Conservation (phyloP, 2,888 invertebrate species). For the Ypsolopha sequella region DNA sequence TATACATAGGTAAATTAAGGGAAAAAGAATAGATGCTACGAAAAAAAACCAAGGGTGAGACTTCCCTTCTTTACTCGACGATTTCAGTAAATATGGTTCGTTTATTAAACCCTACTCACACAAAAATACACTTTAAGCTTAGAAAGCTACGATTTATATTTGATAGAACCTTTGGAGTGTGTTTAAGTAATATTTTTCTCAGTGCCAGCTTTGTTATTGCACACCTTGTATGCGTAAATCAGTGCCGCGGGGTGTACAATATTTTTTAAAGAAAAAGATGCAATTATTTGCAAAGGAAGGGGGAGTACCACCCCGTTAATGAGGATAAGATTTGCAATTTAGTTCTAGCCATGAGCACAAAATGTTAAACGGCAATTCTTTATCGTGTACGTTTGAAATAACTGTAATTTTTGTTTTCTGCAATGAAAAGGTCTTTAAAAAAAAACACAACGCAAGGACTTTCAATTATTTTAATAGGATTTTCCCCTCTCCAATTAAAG, state of each 20-base stretch:
- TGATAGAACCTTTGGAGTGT: conserved; percentile 11
- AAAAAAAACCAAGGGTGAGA: conserved; percentile 48
- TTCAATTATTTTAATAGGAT: too few relatives aligned
- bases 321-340: conserved; percentile 17
- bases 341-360: conserved; percentile 13
- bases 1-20: conserved; percentile 63
- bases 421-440: too few relatives aligned
- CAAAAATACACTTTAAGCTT: conserved; percentile 31
- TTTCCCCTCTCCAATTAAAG: too few relatives aligned
- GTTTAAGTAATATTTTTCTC: conserved; percentile 56
- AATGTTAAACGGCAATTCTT: neutral
- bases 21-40: conserved; percentile 50
- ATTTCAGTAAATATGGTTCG: conserved; percentile 55
- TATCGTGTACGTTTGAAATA: neutral
- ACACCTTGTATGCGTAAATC: conserved; percentile 72
- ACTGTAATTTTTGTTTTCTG: too few relatives aligned
- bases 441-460: too few relatives aligned
- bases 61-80: conserved; percentile 61
- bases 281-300: conserved; percentile 62
- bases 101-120: conserved; percentile 17
- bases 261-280: conserved; percentile 66
- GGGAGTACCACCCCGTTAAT: conserved; percentile 32
- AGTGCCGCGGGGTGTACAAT: conserved; percentile 49
- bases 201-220: conserved; percentile 61
- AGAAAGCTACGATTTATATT: conserved; percentile 26